Evolutionary conservation across 2,113 vertebrate genomes (phyloP).

Genomic region (Tiliqua scincoides): DNA sequence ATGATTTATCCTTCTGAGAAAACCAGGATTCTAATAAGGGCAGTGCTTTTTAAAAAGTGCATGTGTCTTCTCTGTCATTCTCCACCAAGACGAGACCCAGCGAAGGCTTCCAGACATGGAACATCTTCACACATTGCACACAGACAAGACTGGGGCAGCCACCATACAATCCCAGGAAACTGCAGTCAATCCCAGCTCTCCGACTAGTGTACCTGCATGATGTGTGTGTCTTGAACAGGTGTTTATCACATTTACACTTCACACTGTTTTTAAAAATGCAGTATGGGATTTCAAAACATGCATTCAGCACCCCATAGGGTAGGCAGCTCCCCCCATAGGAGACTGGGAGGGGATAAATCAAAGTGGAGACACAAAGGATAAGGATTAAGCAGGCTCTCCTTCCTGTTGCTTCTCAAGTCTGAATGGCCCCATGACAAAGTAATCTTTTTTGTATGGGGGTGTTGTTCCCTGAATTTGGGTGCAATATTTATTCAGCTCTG

Average conservation of each 20-base stretch:
- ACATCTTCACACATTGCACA: not conserved
- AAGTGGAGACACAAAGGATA: not conserved
- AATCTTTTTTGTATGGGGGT: no score
- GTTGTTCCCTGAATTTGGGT: not conserved
- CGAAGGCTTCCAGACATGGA: not conserved
- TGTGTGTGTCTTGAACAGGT: no score
- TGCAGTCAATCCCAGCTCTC: no score
- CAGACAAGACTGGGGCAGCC: not conserved
- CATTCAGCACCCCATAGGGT: not conserved
- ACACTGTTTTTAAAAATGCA: not conserved
- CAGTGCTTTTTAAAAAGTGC: not conserved
- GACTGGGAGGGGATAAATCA: not conserved
- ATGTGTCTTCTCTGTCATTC: not conserved
- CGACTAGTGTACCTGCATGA: no score
- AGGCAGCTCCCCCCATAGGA: no score
- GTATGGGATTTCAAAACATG: not conserved
- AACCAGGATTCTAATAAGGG: not conserved
- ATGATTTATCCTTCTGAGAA: not conserved
- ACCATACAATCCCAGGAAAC: not conserved
- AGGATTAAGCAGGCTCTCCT: not conserved
- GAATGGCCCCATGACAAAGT: no score
- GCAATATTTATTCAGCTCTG: not conserved
- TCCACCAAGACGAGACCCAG: not conserved
- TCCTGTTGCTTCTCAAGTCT: no score
- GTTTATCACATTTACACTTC: no score